Percentiles rank a stretch among this genome's conserved stretches.
phyloP scores from a whole-genome alignment of 2,888 invertebrate genomes.

The Orthonychiurus folsomi region DNA sequence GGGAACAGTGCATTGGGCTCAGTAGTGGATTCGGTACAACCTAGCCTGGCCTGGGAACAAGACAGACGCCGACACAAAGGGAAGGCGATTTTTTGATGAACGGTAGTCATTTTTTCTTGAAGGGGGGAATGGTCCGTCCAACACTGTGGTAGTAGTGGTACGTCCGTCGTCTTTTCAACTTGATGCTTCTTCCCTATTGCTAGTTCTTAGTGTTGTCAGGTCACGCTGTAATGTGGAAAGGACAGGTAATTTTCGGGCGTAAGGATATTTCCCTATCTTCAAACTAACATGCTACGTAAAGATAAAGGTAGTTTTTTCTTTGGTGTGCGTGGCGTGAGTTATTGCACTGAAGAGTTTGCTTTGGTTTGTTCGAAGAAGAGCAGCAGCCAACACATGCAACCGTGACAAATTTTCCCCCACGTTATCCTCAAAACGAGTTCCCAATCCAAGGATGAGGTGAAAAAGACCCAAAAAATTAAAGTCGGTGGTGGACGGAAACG shows the following conservation, averaged over 20 bases:
- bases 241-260: slow-evolving; percentile 8
- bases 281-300: neutral
- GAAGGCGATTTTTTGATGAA: slow-evolving; percentile 3
- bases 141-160: no score
- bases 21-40: neutral
- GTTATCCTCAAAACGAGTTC: neutral
- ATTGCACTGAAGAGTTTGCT: neutral
- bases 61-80: neutral
- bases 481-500: no score
- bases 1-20: neutral
- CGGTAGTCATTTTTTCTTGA: slow-evolving; percentile 8
- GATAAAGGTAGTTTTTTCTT: no score
- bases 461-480: no score
- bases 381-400: neutral
- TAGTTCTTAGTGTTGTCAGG: neutral
- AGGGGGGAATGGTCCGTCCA: no score
- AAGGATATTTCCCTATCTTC: neutral
- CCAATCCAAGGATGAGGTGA: no score
- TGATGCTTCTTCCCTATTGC: neutral
- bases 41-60: neutral
- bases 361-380: no score
- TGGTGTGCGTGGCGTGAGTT: neutral
- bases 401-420: neutral
- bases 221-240: slow-evolving; percentile 10
- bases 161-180: neutral